Evolutionary conservation across 2,797 vertebrate genomes (phyloP).

Genomic region (Danio tinwini): DNA sequence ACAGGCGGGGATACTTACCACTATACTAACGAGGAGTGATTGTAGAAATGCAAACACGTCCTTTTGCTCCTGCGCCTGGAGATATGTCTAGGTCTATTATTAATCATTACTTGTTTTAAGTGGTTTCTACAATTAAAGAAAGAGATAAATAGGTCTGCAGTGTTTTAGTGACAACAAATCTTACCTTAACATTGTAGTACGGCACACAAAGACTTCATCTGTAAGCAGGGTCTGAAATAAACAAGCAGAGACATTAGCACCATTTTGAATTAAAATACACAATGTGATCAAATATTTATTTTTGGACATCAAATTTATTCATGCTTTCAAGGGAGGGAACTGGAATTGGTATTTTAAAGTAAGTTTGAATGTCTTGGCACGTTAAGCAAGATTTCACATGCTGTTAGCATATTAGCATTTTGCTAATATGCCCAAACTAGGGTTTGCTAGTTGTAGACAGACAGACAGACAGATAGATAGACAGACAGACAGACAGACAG

Average conservation of each 20-base stretch:
- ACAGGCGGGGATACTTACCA: background rate
- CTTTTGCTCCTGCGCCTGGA: rapidly evolving
- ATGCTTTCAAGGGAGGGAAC: background rate
- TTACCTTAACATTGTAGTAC: background rate
- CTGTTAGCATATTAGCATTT: too few relatives aligned
- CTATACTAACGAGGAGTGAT: slow-evolving; percentile 34
- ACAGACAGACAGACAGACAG: too few relatives aligned
- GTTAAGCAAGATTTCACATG: too few relatives aligned
- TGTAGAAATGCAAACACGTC: rapidly evolving
- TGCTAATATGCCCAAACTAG: too few relatives aligned
- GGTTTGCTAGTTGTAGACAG: too few relatives aligned
- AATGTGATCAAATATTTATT: background rate
- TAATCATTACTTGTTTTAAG: too few relatives aligned
- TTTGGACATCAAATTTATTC: background rate
- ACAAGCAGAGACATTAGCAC: background rate
- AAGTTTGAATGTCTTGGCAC: too few relatives aligned
- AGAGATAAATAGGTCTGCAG: background rate
- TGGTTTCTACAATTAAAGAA: too few relatives aligned
- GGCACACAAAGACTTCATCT: background rate
- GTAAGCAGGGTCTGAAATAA: background rate
- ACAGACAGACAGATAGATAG: too few relatives aligned
- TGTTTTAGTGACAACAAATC: background rate
- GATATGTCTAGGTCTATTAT: rapidly evolving
- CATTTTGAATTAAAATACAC: background rate
- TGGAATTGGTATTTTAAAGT: background rate